These are phyloP conservation scores for Drosophila ezoana DNA, from an alignment of 2,888 invertebrate genomes.

Conservation along the genomic window DNA sequence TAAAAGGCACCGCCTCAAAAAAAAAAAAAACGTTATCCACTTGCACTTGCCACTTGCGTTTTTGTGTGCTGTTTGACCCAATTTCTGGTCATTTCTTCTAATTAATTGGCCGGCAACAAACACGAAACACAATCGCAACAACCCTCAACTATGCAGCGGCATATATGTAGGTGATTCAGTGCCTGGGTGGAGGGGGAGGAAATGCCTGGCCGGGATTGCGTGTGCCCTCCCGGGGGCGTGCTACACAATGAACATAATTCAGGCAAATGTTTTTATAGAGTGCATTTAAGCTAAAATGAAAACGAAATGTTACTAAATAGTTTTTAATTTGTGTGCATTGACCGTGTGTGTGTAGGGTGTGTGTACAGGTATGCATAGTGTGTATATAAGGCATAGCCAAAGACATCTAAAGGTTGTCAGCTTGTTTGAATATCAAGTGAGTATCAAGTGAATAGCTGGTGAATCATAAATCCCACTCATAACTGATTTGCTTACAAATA, in stretches of 20 bases:
- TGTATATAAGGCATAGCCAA: neutral
- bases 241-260: conserved; percentile 44
- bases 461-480: conserved; percentile 23
- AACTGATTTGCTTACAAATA: conserved; percentile 46
- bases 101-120: conserved; percentile 70
- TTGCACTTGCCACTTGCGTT: conserved; percentile 61
- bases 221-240: conserved; percentile 49
- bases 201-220: conserved; percentile 49
- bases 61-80: conserved; percentile 60
- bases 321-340: conserved; percentile 29
- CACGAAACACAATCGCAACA: conserved; percentile 41
- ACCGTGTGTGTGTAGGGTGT: neutral
- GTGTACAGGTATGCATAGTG: neutral
- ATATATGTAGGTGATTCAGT: conserved; percentile 25
- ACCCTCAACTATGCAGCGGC: conserved; percentile 29
- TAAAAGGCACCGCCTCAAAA: conserved; percentile 11
- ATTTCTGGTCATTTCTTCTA: conserved; percentile 60
- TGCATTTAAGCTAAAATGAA: conserved; percentile 38
- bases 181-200: neutral
- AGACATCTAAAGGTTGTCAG: conserved; percentile 30
- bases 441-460: conserved; percentile 2
- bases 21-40: conserved; percentile 16
- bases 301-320: conserved; percentile 40
- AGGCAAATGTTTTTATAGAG: conserved; percentile 62
- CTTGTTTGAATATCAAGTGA: conserved; percentile 14